These are phyloP conservation scores for Ctenicera cuprea DNA, from an alignment of 2,888 invertebrate genomes.

Conservation along the genomic window DNA sequence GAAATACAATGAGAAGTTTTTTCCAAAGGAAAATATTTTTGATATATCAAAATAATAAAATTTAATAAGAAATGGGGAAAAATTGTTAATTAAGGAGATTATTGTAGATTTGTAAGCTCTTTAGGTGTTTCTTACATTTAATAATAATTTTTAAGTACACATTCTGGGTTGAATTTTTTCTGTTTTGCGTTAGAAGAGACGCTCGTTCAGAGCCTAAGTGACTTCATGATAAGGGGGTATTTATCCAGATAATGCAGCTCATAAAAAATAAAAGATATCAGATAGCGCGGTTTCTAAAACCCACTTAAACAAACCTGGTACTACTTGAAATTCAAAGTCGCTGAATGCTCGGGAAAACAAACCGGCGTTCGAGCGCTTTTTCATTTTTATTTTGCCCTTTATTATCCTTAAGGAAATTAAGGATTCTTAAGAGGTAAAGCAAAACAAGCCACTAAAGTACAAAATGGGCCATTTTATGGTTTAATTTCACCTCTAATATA, in stretches of 20 bases:
- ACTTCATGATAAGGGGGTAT: constrained; percentile 35
- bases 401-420: constrained; percentile 57
- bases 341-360: constrained; percentile 45
- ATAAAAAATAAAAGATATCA: constrained; percentile 46
- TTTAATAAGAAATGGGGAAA: too few relatives aligned
- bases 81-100: too few relatives aligned
- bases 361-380: constrained; percentile 46
- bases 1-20: too few relatives aligned
- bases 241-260: constrained; percentile 28
- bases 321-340: constrained; percentile 51
- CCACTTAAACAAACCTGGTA: constrained; percentile 48
- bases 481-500: constrained; percentile 60
- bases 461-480: constrained; percentile 59
- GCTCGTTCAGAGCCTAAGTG: constrained; percentile 21
- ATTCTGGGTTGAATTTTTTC: not conserved
- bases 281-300: constrained; percentile 41
- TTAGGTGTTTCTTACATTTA: too few relatives aligned
- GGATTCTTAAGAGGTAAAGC: constrained; percentile 59
- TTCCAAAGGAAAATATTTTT: not conserved
- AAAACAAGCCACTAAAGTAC: constrained; percentile 57
- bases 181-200: not conserved
- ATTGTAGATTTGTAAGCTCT: too few relatives aligned
- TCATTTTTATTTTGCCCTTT: constrained; percentile 52
- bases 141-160: too few relatives aligned
- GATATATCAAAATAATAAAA: too few relatives aligned